Conservation (phyloP, 2,797 vertebrate species). For the Sternotherus odoratus region DNA sequence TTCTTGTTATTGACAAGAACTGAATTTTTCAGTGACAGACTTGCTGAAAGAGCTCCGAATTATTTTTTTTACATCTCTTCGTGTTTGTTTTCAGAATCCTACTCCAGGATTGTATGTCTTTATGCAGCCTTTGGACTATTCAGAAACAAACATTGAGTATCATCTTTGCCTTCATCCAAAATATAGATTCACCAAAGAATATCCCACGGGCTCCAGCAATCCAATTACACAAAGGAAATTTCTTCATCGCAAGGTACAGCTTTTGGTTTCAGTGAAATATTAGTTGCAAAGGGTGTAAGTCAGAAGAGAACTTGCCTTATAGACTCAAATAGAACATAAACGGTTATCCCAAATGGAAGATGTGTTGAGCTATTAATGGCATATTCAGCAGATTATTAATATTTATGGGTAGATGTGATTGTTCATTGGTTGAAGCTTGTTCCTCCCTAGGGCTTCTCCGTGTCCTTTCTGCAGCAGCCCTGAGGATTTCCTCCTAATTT, state of each 20-base stretch:
- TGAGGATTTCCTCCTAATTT: neutral
- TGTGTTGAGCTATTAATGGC: neutral
- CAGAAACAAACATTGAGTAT: conserved; percentile 87
- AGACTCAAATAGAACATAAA: neutral
- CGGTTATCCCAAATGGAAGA: neutral
- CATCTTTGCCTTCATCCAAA: conserved; percentile 90
- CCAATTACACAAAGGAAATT: conserved; percentile 82
- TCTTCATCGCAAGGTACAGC: conserved; percentile 83
- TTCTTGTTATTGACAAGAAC: neutral
- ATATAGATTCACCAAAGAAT: conserved; percentile 77
- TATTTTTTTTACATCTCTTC: neutral
- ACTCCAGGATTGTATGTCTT: conserved; percentile 85
- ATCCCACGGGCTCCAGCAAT: conserved; percentile 55
- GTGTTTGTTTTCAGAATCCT: conserved; percentile 86
- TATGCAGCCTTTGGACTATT: conserved; percentile 83
- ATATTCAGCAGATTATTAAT: neutral
- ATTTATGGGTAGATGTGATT: neutral
- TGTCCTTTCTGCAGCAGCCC: neutral
- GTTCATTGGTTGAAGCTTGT: no score
- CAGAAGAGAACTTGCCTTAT: neutral
- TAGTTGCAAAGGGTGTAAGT: neutral
- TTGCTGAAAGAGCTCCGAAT: neutral
- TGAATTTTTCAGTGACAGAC: neutral
- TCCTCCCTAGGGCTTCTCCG: neutral
- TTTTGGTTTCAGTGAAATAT: neutral